Base-by-base conservation (phyloP, 2,113 vertebrate species). In the Mustelus asterias region DNA sequence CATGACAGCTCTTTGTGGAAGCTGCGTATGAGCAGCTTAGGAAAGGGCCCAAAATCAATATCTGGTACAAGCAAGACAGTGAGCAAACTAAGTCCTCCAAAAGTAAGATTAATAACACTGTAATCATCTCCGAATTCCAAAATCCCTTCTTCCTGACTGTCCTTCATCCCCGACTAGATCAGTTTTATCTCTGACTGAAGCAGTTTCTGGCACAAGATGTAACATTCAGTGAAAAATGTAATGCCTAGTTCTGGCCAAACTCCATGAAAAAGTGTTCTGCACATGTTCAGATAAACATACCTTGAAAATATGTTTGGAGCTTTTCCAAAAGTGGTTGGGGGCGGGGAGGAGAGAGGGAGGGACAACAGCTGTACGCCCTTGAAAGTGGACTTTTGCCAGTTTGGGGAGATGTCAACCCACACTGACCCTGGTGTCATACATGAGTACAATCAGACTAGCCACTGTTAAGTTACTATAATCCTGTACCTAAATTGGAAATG, bases 271-370 rank as follows among this genome's bases (percentile, higher is more conserved):
- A 95, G 63, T 69, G 10, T 70, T 72, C 93, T 70, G 93, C 67
- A 95, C 41, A 95, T 72, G 67, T 41, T 95, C 93, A 70, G 83
- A 95, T 48, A 10, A 95, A 44, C 93, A 72, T 72, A 95, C 93
- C 93, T 95, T 95, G 41, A 48, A 95, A 72, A 70, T 72, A 69
- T 95, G 93, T 67, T 94, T 94, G 67, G 67, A 95, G 26, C 67
- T 11, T 20, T 95, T 95, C 67, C 93, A 70, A 24, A 95, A 70
- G 41, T 48, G 1, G 67, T 13, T 41, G 83, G 83, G 13, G n/a
- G 83, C 0, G 41, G 41, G n/a, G 41, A 37, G 11, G 14, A 10
- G 37, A 86, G 48, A 20, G 41, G 60, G 90, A 93, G 63, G 93
- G 41, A 70, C 20, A 95, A 69, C 93, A 95, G 93, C 93, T 70